phyloP scores from a whole-genome alignment of 2,113 vertebrate species.

The Eudorcas thomsonii region DNA sequence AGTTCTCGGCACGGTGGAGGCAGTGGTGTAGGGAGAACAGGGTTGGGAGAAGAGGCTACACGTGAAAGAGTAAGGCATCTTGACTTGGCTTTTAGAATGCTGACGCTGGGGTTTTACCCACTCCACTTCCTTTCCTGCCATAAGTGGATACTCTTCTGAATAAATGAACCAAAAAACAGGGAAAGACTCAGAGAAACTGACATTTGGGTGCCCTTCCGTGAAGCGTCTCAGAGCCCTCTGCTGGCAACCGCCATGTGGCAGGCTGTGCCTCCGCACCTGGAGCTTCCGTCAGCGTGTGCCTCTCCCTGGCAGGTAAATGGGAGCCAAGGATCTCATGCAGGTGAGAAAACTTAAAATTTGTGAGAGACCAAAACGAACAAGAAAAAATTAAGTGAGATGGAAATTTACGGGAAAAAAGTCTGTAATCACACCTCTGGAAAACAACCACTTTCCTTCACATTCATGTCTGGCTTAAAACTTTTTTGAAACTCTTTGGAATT shows the following conservation, averaged over 20 bases:
- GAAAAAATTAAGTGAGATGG: neutral
- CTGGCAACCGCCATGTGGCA: rapidly evolving
- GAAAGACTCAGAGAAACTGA: neutral
- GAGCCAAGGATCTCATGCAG: neutral
- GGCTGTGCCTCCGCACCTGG: rapidly evolving
- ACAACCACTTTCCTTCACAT: neutral
- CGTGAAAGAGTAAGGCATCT: neutral
- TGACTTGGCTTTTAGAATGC: neutral
- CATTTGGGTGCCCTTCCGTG: neutral
- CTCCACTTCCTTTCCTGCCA: neutral
- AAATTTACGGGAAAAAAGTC: neutral
- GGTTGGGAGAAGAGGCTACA: neutral
- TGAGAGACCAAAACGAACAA: neutral
- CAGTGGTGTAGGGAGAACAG: neutral
- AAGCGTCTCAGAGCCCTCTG: rapidly evolving
- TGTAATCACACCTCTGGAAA: neutral
- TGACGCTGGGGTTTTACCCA: neutral
- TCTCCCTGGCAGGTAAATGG: neutral
- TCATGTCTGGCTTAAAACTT: neutral
- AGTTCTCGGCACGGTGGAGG: neutral
- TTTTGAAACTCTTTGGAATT: neutral
- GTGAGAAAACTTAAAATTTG: neutral
- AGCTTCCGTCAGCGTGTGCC: neutral
- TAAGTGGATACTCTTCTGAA: neutral
- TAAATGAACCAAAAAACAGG: neutral